These are phyloP conservation scores for Phrynosoma platyrhinos DNA, from an alignment of 2,113 vertebrate genomes.

Conservation along the genomic window DNA sequence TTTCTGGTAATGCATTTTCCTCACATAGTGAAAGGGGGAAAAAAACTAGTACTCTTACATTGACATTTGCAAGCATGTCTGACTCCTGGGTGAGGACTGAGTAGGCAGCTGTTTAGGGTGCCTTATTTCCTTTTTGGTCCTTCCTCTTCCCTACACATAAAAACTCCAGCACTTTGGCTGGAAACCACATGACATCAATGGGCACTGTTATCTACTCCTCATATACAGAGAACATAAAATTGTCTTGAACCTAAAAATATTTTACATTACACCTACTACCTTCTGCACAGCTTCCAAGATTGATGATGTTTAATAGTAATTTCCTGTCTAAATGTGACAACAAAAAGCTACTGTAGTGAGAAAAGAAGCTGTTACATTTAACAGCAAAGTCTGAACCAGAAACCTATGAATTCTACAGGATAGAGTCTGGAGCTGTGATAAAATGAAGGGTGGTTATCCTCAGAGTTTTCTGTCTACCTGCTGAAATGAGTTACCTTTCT, in stretches of 20 bases:
- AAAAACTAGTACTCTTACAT: no score
- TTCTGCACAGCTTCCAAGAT: neutral
- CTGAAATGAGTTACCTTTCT: neutral
- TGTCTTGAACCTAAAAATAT: neutral
- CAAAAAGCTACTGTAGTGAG: neutral
- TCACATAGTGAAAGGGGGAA: neutral
- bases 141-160: neutral
- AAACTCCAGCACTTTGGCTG: neutral
- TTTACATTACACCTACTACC: neutral
- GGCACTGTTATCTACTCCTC: neutral
- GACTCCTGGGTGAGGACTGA: neutral
- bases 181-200: neutral
- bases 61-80: no score
- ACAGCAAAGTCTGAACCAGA: neutral
- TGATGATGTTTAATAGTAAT: slow-evolving; percentile 2
- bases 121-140: neutral
- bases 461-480: neutral
- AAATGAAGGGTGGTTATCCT: neutral
- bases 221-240: neutral
- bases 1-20: no score
- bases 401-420: neutral
- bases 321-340: slow-evolving; percentile 11
- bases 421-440: neutral
- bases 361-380: neutral
- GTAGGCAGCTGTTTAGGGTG: neutral